phyloP scores from a whole-genome alignment of 2,888 invertebrate species.

The Chelonus formosanus region DNA sequence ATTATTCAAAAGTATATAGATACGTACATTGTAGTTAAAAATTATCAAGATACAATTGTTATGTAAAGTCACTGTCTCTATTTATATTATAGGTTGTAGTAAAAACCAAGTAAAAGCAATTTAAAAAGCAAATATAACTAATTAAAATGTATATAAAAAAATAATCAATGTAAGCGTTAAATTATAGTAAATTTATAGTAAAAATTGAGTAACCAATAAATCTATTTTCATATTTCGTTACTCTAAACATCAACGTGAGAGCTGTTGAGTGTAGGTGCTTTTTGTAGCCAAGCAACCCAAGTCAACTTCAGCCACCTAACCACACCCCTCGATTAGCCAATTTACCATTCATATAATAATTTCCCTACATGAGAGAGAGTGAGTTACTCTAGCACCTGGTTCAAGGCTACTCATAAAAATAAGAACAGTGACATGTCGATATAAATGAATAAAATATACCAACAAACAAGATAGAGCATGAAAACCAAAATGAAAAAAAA shows the following conservation, averaged over 20 bases:
- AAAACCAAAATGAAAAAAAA: neutral
- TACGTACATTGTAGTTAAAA: no score
- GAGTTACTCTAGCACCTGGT: constrained; percentile 13
- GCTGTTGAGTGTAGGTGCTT: constrained; percentile 53
- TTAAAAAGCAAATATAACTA: no score
- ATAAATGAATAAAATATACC: neutral
- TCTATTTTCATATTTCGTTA: constrained; percentile 3
- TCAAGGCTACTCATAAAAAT: constrained; percentile 3
- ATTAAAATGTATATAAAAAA: no score
- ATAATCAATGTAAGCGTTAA: no score
- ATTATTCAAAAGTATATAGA: no score
- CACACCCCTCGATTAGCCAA: constrained; percentile 60
- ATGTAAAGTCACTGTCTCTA: no score
- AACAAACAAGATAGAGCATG: neutral
- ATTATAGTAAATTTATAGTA: no score
- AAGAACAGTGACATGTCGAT: neutral
- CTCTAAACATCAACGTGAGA: constrained; percentile 6
- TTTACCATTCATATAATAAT: constrained; percentile 59
- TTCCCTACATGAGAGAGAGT: constrained; percentile 5
- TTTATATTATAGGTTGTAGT: no score
- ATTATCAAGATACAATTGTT: no score
- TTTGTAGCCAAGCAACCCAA: constrained; percentile 60
- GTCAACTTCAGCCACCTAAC: constrained; percentile 55
- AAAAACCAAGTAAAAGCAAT: no score
- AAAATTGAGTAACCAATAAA: constrained; percentile 6